Evolutionary conservation across 1,140 invertebrate genomes (phyloP).

Genomic region (Cotesia chilonis): DNA sequence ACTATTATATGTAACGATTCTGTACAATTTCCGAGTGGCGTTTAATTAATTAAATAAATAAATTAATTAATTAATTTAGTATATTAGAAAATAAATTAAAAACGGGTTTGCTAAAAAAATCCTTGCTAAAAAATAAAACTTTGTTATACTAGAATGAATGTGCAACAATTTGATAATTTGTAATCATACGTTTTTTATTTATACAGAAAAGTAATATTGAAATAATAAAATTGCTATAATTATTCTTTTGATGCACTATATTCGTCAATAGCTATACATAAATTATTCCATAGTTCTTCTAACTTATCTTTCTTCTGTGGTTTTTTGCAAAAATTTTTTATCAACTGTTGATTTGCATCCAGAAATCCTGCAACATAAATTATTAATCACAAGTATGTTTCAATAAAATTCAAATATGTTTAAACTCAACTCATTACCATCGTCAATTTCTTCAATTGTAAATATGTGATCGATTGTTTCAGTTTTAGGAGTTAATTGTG

Average conservation of each 20-base stretch:
- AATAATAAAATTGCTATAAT: background rate
- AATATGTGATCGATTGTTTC: conserved; percentile 26
- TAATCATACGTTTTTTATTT: background rate
- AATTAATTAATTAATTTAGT: too few relatives aligned
- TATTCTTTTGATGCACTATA: conserved; percentile 2
- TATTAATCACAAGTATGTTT: conserved; percentile 6
- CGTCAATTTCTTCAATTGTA: conserved; percentile 12
- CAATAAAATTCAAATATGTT: background rate
- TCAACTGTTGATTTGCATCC: background rate
- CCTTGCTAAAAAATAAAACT: too few relatives aligned
- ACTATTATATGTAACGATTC: too few relatives aligned
- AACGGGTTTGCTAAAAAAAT: too few relatives aligned
- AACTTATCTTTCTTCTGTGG: conserved; percentile 12
- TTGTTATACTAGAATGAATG: too few relatives aligned
- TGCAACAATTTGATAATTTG: too few relatives aligned
- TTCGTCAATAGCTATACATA: conserved; percentile 20
- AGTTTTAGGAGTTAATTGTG: conserved; percentile 13
- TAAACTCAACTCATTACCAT: conserved; percentile 9
- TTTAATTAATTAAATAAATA: too few relatives aligned
- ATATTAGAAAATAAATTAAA: too few relatives aligned
- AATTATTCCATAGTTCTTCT: conserved; percentile 17
- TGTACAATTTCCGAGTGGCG: too few relatives aligned
- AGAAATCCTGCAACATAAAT: conserved; percentile 15
- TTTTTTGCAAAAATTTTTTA: conserved; percentile 20
- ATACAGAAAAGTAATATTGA: background rate